Evolutionary conservation across 2,797 vertebrate genomes (phyloP), one percentile per base, ranked within the genome.

Genomic region (Manis crassicaudata): DNA sequence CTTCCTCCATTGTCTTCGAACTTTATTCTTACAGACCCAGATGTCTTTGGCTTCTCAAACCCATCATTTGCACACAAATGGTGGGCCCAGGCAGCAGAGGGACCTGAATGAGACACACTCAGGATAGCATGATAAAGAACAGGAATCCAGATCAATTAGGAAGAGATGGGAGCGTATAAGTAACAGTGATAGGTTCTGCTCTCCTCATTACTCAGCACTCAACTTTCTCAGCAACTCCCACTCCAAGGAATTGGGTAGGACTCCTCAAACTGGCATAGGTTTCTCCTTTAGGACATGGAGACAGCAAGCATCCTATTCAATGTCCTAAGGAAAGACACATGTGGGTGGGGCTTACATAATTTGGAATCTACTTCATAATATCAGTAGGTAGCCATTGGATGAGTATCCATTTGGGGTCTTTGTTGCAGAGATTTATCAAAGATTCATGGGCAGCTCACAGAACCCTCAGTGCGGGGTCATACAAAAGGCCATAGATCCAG

Each of bases 31-130:
- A 40, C 0, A 40, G 37, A 56, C 62, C 35, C 72, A 82, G 29
- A n/a, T 43, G 52, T 89, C 89, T 75, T 29, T 80, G 65, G 92
- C 96, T 73, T 94, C 91, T 97, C 72, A 93, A 96, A 96, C 67
- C 50, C 76, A 63, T 68, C 79, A 97, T 98, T 98, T 98, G 81
- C 94, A 97, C 90, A 96, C 97, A 96, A 98, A 98, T 96, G 80
- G 94, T 85, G 58, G 65, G 92, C 65, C 1, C 1, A 40, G 52
- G 83, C 0, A 0, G 72, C 0, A 0, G 70, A 92, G 81, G 80
- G 95, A 97, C 92, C 97, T 20, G 52, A 54, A 81, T 60, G 65
- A 70, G 73, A 92, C 52, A 72, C 60, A 85, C 5, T 35, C 46
- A 58, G 62, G 46, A 23, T 37, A 88, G 50, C 72, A 67, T 7